Evolutionary conservation across 1,140 invertebrate species (phyloP), one percentile per base, ranked within the genome.

Genomic region (Dolichoris vasculosae): DNA sequence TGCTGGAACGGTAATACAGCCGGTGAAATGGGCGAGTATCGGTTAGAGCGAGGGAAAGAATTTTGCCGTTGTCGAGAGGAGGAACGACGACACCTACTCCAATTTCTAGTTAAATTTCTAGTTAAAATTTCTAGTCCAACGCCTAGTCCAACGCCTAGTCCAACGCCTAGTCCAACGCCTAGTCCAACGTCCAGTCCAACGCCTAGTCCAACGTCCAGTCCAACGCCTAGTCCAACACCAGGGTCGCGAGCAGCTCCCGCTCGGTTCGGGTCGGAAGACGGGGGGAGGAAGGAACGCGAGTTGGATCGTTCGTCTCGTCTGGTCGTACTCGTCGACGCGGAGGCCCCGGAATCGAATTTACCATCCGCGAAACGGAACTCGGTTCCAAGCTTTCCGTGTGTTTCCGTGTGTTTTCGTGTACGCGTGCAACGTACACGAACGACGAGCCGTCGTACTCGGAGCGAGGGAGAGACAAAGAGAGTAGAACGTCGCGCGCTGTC

Each of bases 401-500:
- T 46, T 6, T 6, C 6, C 6, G 13, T 46, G 43, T 46, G 13
- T 46, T 6, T 46, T 7, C 6, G 13, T 46, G 43, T 7, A 46
- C 43, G 43, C 13, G 6, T 46, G 55, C 23, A 59, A 26, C 20
- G 23, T 26, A 13, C 15, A 55, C 7, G 2, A 55, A 55, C 26
- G 3, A 26, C 0, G 9, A 13, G 23, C 43, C 30, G 48, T 4
- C 90, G 88, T 88, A 90, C 88, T 88, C n/a, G n/a, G 88, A 87
- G 90, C 88, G 89, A 90, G 88, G 88, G 88, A 88, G 40, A 73
- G 40, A 43, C 23, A 38, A 15, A 23, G 46, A 55, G 30, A 78
- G 26, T 43, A 23, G 17, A 82, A 38, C 87, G 89, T 91, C 90
- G 89, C 26, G 89, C 86, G 88, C 89, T 91, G 91, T 92, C 92